Evolutionary conservation across 2,797 vertebrate species (phyloP).

Genomic region (Pipistrellus kuhlii): DNA sequence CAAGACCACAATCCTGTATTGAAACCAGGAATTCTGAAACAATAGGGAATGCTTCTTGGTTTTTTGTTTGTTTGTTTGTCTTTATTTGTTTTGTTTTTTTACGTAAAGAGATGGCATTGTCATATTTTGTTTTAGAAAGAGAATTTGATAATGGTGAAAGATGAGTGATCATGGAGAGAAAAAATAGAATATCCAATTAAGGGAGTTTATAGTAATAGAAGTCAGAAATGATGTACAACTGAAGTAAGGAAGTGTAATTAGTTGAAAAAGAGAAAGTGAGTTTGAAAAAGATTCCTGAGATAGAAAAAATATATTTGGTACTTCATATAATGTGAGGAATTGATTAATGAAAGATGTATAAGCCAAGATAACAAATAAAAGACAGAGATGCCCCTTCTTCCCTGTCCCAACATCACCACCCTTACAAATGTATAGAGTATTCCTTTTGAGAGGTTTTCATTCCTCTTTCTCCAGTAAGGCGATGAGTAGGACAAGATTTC

Average conservation of each 20-base stretch:
- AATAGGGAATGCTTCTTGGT: not conserved
- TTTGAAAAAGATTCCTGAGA: not conserved
- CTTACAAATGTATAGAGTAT: not conserved
- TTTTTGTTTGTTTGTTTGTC: not conserved
- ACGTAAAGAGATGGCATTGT: not conserved
- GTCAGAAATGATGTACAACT: not conserved
- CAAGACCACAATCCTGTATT: not conserved
- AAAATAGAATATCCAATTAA: not conserved
- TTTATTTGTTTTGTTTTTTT: not conserved
- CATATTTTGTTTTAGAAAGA: conserved; percentile 4
- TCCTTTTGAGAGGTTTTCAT: not conserved
- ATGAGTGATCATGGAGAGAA: not conserved
- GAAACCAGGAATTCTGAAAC: not conserved
- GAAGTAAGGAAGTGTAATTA: not conserved
- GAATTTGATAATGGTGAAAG: not conserved
- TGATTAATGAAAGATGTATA: not conserved
- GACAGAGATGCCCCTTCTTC: not conserved
- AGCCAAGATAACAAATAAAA: not conserved
- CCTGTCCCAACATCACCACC: not conserved
- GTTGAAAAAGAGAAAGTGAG: not conserved
- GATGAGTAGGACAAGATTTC: not conserved
- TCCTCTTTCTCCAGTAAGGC: not conserved
- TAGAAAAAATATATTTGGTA: not conserved
- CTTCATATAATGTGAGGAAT: not conserved
- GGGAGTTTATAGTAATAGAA: not conserved